phyloP scores from a whole-genome alignment of 2,888 invertebrate species.

The Tortrix viridana region DNA sequence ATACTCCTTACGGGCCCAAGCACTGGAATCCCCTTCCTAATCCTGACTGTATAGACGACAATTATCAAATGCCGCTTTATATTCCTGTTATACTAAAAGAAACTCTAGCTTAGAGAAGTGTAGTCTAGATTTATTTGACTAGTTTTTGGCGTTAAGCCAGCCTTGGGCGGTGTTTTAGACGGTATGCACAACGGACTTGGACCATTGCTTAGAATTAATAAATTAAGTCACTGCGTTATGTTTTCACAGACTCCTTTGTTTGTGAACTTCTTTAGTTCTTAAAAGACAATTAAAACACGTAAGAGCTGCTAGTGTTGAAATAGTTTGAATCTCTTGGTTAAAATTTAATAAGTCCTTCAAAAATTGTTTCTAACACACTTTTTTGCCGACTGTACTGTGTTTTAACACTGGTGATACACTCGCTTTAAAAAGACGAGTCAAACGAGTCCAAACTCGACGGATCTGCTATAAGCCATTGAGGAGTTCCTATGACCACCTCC shows the following conservation, averaged over 20 bases:
- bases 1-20: background rate
- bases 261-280: no score
- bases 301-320: no score
- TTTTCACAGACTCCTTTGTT: background rate
- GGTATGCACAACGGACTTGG: background rate
- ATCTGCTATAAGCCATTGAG: no score
- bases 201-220: background rate
- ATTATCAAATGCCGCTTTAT: background rate
- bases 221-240: background rate
- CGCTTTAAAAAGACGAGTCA: no score
- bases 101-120: background rate
- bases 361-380: no score
- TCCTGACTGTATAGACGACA: background rate
- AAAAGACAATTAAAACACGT: no score
- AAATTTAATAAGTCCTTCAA: no score
- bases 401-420: no score
- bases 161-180: background rate
- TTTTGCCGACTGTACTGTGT: no score
- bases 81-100: background rate
- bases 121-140: background rate
- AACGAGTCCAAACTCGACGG: no score
- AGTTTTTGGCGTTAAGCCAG: slow-evolving; percentile 1
- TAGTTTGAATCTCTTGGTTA: no score
- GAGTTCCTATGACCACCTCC: no score
- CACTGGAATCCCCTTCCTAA: slow-evolving; percentile 2